A percentile compares a stretch with the other conserved stretches of the same genome.
phyloP scores from a whole-genome alignment of 2,113 vertebrate genomes.

The Lampris incognitus region DNA sequence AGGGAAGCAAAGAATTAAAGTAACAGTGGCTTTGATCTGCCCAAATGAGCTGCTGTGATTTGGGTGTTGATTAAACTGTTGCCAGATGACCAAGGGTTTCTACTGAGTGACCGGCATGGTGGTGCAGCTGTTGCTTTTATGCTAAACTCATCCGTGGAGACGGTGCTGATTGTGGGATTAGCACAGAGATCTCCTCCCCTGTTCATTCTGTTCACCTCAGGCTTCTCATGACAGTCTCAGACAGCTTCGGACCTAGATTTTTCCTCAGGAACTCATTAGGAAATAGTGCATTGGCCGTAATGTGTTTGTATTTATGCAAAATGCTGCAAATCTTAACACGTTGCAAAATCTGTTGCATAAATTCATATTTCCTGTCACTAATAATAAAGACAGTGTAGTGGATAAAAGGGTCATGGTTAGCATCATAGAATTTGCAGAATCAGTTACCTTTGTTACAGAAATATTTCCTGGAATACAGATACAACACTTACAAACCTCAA shows the following conservation, averaged over 20 bases:
- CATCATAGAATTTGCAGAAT: too few species aligned
- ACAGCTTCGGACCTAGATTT: conserved; percentile 44
- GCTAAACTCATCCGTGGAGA: conserved; percentile 74
- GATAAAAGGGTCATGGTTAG: too few species aligned
- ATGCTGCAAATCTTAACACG: background rate
- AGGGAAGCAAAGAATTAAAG: background rate
- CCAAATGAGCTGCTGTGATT: conserved; percentile 74
- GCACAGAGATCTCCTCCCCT: conserved; percentile 60
- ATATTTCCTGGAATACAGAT: too few species aligned
- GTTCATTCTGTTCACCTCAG: conserved; percentile 67
- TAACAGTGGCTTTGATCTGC: conserved; percentile 64
- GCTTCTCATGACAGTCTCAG: conserved; percentile 51
- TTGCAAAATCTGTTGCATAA: too few species aligned
- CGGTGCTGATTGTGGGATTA: conserved; percentile 70
- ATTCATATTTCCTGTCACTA: too few species aligned
- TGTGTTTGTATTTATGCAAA: background rate
- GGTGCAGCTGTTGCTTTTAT: conserved; percentile 78
- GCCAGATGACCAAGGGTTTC: conserved; percentile 75
- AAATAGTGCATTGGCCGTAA: conserved; percentile 12
- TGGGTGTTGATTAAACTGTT: conserved; percentile 78
- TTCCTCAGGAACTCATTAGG: conserved; percentile 31
- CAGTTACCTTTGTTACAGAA: too few species aligned
- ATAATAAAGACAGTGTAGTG: too few species aligned
- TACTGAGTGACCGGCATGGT: conserved; percentile 57
- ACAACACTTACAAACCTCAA: background rate